Percentiles rank a stretch among this genome's conserved stretches.
phyloP scores from a whole-genome alignment of 2,113 vertebrate genomes.

The Pelecanoides urinatrix region DNA sequence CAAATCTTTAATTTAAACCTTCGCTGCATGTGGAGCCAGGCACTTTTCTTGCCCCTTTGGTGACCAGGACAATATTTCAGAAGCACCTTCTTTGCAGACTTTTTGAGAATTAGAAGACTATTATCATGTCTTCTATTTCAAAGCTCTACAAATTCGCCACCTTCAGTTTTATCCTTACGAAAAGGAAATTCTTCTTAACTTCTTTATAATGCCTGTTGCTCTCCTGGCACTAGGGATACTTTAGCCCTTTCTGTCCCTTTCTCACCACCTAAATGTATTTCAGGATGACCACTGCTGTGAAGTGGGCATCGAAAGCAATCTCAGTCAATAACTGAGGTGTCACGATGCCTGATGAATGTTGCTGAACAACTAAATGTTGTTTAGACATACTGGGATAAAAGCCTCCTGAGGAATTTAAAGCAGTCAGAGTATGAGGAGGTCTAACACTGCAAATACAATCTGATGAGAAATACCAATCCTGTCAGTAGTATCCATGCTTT shows the following conservation, averaged over 20 bases:
- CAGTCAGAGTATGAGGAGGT: neutral
- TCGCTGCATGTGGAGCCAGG: neutral
- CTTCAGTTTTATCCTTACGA: neutral
- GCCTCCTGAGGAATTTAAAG: neutral
- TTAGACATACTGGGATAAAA: neutral
- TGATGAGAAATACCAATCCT: neutral
- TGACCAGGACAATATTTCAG: neutral
- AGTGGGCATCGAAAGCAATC: neutral
- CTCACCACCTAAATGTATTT: neutral
- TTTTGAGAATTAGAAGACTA: neutral
- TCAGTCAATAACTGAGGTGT: neutral
- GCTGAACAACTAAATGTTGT: neutral
- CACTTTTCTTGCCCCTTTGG: neutral
- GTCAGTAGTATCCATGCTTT: neutral
- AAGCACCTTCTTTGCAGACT: neutral
- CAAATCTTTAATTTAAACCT: neutral
- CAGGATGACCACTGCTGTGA: neutral
- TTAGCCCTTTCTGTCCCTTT: neutral
- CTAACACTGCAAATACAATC: neutral
- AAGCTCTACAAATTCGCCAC: neutral
- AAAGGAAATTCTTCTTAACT: neutral
- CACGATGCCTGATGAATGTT: neutral
- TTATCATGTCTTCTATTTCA: neutral
- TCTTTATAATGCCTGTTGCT: neutral
- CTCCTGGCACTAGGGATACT: neutral